Evolutionary conservation across 2,888 invertebrate species (phyloP).

Genomic region (Pardosa pseudoannulata): DNA sequence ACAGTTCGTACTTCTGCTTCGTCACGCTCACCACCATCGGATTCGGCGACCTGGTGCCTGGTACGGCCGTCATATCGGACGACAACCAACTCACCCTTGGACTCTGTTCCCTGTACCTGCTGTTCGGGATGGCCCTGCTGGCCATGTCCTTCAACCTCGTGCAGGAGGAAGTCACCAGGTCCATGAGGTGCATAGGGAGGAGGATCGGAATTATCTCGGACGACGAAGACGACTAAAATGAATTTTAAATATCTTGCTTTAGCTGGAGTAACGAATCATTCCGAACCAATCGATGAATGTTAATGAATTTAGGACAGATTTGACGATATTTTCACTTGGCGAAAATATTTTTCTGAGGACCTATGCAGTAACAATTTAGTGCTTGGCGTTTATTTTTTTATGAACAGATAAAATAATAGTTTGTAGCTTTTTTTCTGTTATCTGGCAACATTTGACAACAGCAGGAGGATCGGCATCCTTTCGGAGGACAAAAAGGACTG

Average conservation of each 20-base stretch:
- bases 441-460: too few species aligned
- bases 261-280: too few species aligned
- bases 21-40: slow-evolving; percentile 95
- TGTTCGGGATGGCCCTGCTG: slow-evolving; percentile 94
- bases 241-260: too few species aligned
- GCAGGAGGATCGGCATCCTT: slow-evolving; percentile 90
- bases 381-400: too few species aligned
- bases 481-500: slow-evolving; percentile 80
- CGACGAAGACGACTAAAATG: slow-evolving; percentile 66
- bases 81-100: slow-evolving; percentile 84
- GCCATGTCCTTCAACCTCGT: slow-evolving; percentile 98
- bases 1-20: slow-evolving; percentile 95
- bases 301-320: too few species aligned
- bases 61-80: slow-evolving; percentile 82
- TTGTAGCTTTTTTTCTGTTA: too few species aligned
- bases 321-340: too few species aligned
- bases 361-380: too few species aligned
- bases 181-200: slow-evolving; percentile 90
- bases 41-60: slow-evolving; percentile 95
- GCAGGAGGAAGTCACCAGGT: slow-evolving; percentile 93
- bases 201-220: slow-evolving; percentile 92
- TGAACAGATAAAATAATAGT: too few species aligned
- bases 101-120: slow-evolving; percentile 91
- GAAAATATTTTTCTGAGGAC: too few species aligned
- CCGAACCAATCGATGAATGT: too few species aligned